Conservation (phyloP, 2,113 vertebrate genomes). For the Dryoscopus gambensis region DNA sequence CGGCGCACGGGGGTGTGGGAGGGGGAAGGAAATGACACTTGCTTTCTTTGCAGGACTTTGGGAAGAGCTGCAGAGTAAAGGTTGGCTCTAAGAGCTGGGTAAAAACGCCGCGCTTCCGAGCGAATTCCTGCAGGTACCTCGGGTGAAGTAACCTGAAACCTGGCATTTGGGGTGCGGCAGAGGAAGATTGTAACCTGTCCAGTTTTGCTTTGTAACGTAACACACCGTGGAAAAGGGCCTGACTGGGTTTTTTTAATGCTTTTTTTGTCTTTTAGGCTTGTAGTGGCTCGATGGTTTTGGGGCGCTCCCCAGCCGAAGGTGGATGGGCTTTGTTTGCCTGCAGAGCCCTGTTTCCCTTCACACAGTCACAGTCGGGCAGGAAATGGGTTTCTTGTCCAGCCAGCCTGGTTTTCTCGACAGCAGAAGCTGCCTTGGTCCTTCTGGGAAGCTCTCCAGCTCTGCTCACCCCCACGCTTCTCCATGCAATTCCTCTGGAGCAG, state of each 20-base stretch:
- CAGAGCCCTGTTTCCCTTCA: not conserved
- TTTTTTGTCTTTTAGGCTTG: too few relatives aligned
- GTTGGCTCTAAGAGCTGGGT: not conserved
- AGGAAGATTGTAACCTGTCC: constrained; percentile 25
- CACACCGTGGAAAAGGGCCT: not conserved
- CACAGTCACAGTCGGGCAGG: not conserved
- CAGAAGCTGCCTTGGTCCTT: not conserved
- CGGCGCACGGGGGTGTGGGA: not conserved
- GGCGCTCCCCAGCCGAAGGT: not conserved
- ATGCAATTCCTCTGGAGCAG: not conserved
- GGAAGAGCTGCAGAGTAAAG: not conserved
- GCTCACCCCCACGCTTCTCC: not conserved
- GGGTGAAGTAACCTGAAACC: not conserved
- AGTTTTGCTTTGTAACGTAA: not conserved
- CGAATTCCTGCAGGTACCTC: not conserved
- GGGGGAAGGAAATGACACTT: not conserved
- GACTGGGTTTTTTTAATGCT: not conserved
- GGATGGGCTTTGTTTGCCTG: not conserved
- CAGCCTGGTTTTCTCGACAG: not conserved
- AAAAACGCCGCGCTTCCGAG: not conserved
- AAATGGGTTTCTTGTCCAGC: not conserved
- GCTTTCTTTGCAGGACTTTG: not conserved
- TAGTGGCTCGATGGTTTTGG: fast-evolving
- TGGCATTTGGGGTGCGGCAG: not conserved
- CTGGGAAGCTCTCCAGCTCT: not conserved